Evolutionary conservation across 2,113 vertebrate genomes (phyloP).

Genomic region (Passer domesticus): DNA sequence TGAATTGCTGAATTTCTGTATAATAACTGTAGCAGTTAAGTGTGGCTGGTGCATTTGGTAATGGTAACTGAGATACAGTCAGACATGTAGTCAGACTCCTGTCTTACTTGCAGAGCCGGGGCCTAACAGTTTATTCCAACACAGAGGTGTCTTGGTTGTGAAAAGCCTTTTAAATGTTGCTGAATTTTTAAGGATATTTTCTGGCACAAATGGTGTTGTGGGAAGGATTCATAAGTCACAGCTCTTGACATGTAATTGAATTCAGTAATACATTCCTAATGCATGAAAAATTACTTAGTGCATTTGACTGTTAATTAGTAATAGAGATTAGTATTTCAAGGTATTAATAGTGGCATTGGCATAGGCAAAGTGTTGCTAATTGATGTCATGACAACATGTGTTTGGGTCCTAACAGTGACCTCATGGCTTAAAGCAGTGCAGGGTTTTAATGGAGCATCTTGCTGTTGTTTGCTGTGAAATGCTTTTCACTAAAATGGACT

Average conservation of each 20-base stretch:
- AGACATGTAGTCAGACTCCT: neutral
- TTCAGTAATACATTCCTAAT: neutral
- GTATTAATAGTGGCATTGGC: neutral
- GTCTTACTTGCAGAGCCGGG: neutral
- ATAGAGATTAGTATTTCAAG: neutral
- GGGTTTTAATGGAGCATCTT: neutral
- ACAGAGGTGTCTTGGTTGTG: neutral
- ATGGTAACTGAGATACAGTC: neutral
- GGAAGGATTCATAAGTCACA: neutral
- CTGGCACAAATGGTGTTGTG: neutral
- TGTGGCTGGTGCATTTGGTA: neutral
- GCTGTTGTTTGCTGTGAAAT: neutral
- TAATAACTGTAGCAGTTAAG: neutral
- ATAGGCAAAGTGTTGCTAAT: neutral
- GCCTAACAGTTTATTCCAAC: neutral
- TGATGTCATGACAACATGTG: neutral
- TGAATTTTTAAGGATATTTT: neutral
- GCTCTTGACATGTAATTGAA: neutral
- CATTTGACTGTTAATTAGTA: conserved; percentile 18
- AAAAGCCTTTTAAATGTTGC: neutral
- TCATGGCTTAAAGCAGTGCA: neutral
- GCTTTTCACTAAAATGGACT: neutral
- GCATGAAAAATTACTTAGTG: neutral
- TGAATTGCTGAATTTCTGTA: neutral
- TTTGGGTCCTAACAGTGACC: neutral